phyloP scores from a whole-genome alignment of 2,113 vertebrate species.

The Bolborhynchus lineola region DNA sequence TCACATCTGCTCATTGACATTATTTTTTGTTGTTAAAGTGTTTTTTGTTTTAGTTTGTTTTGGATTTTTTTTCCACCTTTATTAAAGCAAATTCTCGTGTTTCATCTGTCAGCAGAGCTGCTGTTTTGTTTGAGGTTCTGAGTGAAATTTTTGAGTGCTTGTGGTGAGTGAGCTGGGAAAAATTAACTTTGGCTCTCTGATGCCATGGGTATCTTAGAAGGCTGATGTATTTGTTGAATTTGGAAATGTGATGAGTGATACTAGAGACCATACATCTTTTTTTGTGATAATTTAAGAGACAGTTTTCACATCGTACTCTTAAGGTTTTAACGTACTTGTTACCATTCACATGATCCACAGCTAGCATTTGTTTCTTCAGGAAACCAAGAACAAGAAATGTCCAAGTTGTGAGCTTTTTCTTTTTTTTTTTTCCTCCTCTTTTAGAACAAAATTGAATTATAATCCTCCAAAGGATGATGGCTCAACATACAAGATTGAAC shows the following conservation, averaged over 20 bases:
- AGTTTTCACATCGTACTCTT: neutral
- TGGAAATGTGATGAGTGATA: neutral
- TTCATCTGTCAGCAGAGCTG: neutral
- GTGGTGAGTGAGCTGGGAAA: neutral
- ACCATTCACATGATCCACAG: neutral
- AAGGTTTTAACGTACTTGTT: neutral
- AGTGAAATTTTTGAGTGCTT: neutral
- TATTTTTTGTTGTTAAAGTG: neutral
- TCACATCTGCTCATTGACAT: neutral
- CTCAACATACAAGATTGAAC: slow-evolving; percentile 91
- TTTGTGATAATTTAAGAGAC: neutral
- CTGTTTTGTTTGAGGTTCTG: neutral
- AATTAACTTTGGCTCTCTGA: neutral
- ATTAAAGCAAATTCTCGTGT: neutral
- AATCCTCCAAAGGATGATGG: slow-evolving; percentile 97
- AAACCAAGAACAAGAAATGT: neutral
- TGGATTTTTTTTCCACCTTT: neutral
- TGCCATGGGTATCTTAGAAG: neutral
- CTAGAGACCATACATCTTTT: neutral
- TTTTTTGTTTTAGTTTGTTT: neutral
- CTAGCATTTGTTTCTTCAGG: neutral
- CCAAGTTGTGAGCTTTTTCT: neutral
- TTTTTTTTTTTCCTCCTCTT: slow-evolving; percentile 39
- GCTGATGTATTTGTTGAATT: neutral
- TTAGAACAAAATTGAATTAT: slow-evolving; percentile 95